phyloP scores from a whole-genome alignment of 2,113 vertebrate species.

The Antidorcas marsupialis region DNA sequence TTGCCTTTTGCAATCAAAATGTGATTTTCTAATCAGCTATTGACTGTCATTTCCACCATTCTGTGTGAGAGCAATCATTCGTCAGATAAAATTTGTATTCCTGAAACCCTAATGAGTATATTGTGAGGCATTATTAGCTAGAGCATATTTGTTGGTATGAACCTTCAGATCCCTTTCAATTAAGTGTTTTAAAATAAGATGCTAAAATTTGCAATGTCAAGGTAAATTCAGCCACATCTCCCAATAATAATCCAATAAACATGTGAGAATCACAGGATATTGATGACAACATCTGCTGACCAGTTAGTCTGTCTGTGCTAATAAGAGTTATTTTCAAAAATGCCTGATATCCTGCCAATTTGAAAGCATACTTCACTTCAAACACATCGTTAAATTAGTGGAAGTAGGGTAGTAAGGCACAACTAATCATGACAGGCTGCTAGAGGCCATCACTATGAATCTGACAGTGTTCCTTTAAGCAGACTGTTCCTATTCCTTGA shows the following conservation, averaged over 20 bases:
- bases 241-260: background rate
- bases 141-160: background rate
- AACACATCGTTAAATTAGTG: background rate
- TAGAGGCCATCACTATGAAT: background rate
- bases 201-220: background rate
- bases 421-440: background rate
- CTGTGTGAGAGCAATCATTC: background rate
- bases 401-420: background rate
- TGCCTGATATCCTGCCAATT: conserved; percentile 29
- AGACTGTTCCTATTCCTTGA: background rate
- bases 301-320: background rate
- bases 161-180: background rate
- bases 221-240: background rate
- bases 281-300: conserved; percentile 1
- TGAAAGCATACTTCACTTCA: conserved; percentile 30
- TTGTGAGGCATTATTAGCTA: background rate
- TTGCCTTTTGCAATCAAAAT: background rate
- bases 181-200: background rate
- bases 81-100: background rate
- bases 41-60: background rate
- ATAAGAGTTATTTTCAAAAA: conserved; percentile 46
- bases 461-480: background rate
- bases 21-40: background rate
- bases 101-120: background rate
- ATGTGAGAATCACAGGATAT: background rate